These are phyloP conservation scores for Elachura formosa DNA, from an alignment of 2,113 vertebrate species.

Conservation along the genomic window DNA sequence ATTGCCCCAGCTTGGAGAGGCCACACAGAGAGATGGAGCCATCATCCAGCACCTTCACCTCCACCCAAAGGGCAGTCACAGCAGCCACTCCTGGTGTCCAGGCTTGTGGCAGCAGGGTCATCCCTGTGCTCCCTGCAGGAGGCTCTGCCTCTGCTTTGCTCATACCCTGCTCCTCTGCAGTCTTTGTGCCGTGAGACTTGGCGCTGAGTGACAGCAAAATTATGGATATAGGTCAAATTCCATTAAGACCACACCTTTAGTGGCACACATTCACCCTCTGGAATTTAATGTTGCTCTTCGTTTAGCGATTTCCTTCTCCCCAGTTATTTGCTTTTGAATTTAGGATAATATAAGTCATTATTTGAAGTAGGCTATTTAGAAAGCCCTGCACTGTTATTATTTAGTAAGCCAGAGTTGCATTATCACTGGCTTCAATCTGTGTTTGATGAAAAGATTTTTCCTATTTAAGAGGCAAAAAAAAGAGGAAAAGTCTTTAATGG, in stretches of 20 bases:
- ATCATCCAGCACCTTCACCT: not conserved
- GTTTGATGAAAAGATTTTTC: conserved; percentile 68
- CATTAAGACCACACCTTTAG: conserved; percentile 46
- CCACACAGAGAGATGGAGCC: not conserved
- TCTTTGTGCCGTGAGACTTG: not conserved
- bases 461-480: conserved; percentile 58
- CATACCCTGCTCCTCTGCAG: not conserved
- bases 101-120: accelerated
- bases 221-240: conserved; percentile 58
- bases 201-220: not conserved
- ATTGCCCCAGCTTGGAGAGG: not conserved
- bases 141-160: not conserved
- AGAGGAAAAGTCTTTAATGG: conserved; percentile 60
- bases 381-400: conserved; percentile 60
- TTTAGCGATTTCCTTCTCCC: conserved; percentile 55
- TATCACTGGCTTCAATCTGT: conserved; percentile 65
- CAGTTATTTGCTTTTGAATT: conserved; percentile 65
- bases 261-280: conserved; percentile 38
- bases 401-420: conserved; percentile 63
- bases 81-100: not conserved
- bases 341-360: conserved; percentile 64
- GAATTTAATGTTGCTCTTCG: conserved; percentile 52
- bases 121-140: not conserved
- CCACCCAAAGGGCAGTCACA: not conserved
- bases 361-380: conserved; percentile 66